Evolutionary conservation across 2,797 vertebrate species (phyloP).

Genomic region (Helostoma temminkii): DNA sequence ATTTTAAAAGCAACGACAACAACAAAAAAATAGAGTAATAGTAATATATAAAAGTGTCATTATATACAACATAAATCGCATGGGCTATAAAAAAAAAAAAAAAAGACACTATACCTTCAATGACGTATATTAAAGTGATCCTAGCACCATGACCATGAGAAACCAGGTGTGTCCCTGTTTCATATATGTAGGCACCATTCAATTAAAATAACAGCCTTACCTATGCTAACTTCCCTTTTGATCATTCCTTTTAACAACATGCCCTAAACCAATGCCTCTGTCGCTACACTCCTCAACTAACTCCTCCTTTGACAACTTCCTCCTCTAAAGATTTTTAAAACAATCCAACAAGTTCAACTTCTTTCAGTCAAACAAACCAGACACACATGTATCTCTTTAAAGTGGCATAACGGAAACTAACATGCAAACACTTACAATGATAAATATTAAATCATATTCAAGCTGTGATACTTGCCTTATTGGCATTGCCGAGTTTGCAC

Average conservation of each 20-base stretch:
- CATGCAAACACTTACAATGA: slow-evolving; percentile 73
- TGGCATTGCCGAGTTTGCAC: slow-evolving; percentile 54
- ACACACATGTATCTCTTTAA: slow-evolving; percentile 33
- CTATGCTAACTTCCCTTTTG: slow-evolving; percentile 61
- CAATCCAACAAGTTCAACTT: slow-evolving; percentile 24
- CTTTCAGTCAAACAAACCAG: slow-evolving; percentile 24
- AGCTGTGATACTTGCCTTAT: slow-evolving; percentile 57
- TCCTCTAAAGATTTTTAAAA: slow-evolving; percentile 32
- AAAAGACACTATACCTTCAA: slow-evolving; percentile 11
- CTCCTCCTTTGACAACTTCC: slow-evolving; percentile 14
- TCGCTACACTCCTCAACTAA: neutral
- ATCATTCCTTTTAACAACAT: slow-evolving; percentile 43
- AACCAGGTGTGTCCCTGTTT: slow-evolving; percentile 23
- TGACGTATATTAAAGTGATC: slow-evolving; percentile 34
- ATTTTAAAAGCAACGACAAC: slow-evolving; percentile 36
- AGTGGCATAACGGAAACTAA: slow-evolving; percentile 70
- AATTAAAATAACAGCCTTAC: slow-evolving; percentile 13
- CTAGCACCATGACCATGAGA: slow-evolving; percentile 53
- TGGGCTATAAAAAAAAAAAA: slow-evolving; percentile 32
- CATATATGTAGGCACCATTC: slow-evolving; percentile 39
- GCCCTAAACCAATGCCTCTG: slow-evolving; percentile 5
- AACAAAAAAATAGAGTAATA: slow-evolving; percentile 9
- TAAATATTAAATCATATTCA: slow-evolving; percentile 76
- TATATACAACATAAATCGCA: slow-evolving; percentile 57
- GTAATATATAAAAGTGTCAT: slow-evolving; percentile 44